Percentiles rank a stretch among this genome's conserved stretches.
phyloP scores from a whole-genome alignment of 2,797 vertebrate species.

The Mionectes olivaceus region DNA sequence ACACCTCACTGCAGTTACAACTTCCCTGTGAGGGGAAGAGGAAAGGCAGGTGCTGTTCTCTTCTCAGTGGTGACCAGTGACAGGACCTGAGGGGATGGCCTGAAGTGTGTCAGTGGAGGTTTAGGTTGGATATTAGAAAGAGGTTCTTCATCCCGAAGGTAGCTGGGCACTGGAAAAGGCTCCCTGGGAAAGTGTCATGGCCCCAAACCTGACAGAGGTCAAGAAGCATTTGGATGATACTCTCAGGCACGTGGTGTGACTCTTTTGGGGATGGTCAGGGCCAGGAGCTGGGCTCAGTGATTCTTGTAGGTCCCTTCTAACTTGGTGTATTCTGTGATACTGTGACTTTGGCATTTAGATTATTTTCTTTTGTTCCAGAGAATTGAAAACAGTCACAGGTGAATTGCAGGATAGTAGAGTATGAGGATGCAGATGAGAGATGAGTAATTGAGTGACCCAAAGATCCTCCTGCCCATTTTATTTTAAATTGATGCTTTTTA shows the following conservation, averaged over 20 bases:
- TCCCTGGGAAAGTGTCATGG: not conserved
- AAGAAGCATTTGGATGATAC: not conserved
- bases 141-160: not conserved
- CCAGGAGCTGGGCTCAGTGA: not conserved
- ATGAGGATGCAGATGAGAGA: not conserved
- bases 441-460: accelerated
- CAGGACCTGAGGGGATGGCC: not conserved
- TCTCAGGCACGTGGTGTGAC: not conserved
- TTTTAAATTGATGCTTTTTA: not conserved
- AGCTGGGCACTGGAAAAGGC: not conserved
- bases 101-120: not conserved
- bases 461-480: not conserved
- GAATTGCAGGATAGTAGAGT: not conserved
- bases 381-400: not conserved
- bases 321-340: not conserved
- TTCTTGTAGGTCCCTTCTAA: not conserved
- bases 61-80: not conserved
- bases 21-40: not conserved
- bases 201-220: not conserved
- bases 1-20: not conserved
- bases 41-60: not conserved
- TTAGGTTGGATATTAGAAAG: not conserved
- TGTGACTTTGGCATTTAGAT: not conserved
- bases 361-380: not conserved
- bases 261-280: not conserved